These are phyloP conservation scores for Sphaerophoria rueppellii DNA, from an alignment of 2,888 invertebrate genomes.

Conservation along the genomic window DNA sequence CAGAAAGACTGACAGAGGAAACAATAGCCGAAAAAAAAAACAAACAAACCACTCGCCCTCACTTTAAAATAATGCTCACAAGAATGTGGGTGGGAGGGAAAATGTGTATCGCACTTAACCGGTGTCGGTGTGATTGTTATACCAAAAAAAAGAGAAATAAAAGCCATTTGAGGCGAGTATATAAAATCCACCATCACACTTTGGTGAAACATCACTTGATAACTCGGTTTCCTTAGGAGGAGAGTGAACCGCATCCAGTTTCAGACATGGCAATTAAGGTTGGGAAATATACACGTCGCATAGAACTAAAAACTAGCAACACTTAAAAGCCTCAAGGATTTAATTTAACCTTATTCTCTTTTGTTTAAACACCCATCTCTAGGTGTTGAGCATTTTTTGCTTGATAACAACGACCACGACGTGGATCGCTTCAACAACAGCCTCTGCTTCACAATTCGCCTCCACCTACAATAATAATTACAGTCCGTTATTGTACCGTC, in stretches of 20 bases:
- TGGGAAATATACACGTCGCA: constrained; percentile 21
- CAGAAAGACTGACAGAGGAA: constrained; percentile 27
- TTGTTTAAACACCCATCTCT: constrained; percentile 53
- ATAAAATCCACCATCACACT: constrained; percentile 64
- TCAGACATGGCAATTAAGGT: constrained; percentile 57
- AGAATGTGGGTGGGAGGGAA: constrained; percentile 47
- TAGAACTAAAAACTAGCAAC: constrained; percentile 7
- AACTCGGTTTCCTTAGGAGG: constrained; percentile 29
- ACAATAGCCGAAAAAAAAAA: constrained; percentile 29
- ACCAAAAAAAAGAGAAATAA: background rate
- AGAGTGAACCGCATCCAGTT: constrained; percentile 50
- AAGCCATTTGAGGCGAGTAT: constrained; percentile 39
- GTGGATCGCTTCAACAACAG: constrained; percentile 74
- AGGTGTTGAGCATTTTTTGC: constrained; percentile 76
- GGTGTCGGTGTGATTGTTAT: background rate
- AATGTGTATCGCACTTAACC: background rate
- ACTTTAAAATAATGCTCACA: constrained; percentile 1
- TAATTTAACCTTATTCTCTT: constrained; percentile 9
- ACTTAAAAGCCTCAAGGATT: constrained; percentile 25
- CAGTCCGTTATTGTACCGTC: constrained; percentile 74
- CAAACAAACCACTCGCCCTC: constrained; percentile 49
- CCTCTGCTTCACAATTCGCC: constrained; percentile 74
- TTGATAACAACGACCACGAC: constrained; percentile 74
- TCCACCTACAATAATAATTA: constrained; percentile 76
- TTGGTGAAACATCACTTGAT: constrained; percentile 59